Evolutionary conservation across 2,888 invertebrate genomes (phyloP), one percentile per base, ranked within the genome.

Genomic region (Cosmopolites sordidus): DNA sequence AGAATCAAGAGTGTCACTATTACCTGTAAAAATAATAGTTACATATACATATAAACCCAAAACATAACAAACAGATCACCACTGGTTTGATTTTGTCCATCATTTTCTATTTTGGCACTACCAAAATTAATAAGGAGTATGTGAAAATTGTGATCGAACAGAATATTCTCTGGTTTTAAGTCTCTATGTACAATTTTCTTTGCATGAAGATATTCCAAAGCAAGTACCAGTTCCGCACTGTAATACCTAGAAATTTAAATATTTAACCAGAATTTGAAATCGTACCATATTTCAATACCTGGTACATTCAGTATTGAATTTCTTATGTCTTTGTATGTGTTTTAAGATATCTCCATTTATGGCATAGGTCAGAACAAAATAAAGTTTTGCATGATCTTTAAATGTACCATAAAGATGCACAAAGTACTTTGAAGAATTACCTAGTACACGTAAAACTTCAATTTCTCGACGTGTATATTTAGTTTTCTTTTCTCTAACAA

Each of bases 341-440:
- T 90, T 87, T 65, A 96, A 76, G 55, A 99, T 79, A 76, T 99
- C 99, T 53, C 98, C 97, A 71, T 93, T 89, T 73, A 90, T 89
- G 51, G 96, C 97, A 76, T 92, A 94, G 14, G 92, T 91, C 71
- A 98, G 80, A 12, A 95, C 97, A 77, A 98, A 98, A 78, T 95
- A 98, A 54, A 98, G 80, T 67, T 92, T 83, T 66, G 91, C 88
- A 22, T 82, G 73, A 72, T 98, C 97, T 79, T 99, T 98, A 78
- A 99, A 99, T 53, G 98, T 95, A 77, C 92, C 95, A 73, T 88
- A 93, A 54, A 99, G 81, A 71, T 89, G 87, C 48, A 97, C 93
- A 73, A 99, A 93, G 73, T 92, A 96, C 29, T 57, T 62, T 59
- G 64, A 66, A 64, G 85, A 83, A 58, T 84, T 81, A 63, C 85